Evolutionary conservation across 2,888 invertebrate species (phyloP), one percentile per base, ranked within the genome.

Genomic region (Nomada ruficornis): DNA sequence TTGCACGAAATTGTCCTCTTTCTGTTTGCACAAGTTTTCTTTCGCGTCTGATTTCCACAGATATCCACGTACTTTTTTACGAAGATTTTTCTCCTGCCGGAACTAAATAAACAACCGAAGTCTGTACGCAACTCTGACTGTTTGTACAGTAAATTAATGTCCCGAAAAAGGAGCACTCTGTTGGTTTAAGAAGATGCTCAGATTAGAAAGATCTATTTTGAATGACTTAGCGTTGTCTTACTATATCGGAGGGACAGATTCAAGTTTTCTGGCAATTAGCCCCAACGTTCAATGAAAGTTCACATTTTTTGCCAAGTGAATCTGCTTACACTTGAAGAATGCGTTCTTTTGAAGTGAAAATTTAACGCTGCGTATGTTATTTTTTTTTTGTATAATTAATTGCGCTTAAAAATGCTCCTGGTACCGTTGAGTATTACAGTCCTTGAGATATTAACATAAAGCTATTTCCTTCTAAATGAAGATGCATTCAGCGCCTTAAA

Each of bases 141-240:
- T 82, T 82, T 80, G 67, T n/a, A 47, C 52, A 54, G 80, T 52
- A 65, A 82, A 75, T 80, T 82, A 82, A 82, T 80, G 67, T 63
- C 36, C 52, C 72, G 26, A 29, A 52, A 36, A 57, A 63, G 62
- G n/a, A n/a, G 52, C 10, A 7, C 62, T 13, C 4, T 29, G 70
- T 69, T 80, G 67, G 20, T 52, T 47, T n/a, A 59, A 42, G 68
- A 20, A 50, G 52, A 54, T 44, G 75, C 55, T n/a, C 11, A n/a
- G 47, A 59, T 75, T 36, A 44, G 59, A 59, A 71, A 67, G 5
- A n/a, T 2, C 1, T 62, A 59, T 54, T 47, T 20, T 5, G 11
- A n/a, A 20, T 36, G 23, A 3, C 15, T 0, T 20, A 20, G n/a
- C 29, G 9, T 23, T 20, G 18, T 10, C 15, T n/a, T 26, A 26